Evolutionary conservation across 2,113 vertebrate genomes (phyloP).

Genomic region (Rhynchopsitta pachyrhyncha): DNA sequence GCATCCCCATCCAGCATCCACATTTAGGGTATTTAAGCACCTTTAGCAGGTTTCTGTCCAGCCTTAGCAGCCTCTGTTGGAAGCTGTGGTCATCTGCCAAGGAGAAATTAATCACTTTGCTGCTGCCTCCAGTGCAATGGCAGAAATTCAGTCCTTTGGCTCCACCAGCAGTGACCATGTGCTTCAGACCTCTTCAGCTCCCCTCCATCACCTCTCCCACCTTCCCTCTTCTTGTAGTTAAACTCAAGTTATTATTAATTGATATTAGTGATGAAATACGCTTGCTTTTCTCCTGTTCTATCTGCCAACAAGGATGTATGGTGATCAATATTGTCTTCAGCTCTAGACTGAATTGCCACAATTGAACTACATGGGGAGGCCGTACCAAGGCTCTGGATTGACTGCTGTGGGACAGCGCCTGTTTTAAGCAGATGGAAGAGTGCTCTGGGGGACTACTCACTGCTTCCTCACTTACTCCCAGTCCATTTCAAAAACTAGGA

Average conservation of each 20-base stretch:
- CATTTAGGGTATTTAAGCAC: neutral
- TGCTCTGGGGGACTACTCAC: neutral
- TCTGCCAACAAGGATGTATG: neutral
- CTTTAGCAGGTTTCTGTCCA: slow-evolving; percentile 1
- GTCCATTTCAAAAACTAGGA: neutral
- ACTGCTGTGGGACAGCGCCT: neutral
- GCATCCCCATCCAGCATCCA: neutral
- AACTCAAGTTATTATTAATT: neutral
- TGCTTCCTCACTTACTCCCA: neutral
- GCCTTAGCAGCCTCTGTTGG: neutral
- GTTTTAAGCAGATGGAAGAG: neutral
- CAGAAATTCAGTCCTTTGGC: slow-evolving; percentile 6
- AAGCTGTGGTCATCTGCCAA: slow-evolving; percentile 4
- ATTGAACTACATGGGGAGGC: neutral
- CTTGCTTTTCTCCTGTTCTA: neutral
- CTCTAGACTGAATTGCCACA: neutral
- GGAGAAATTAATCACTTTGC: slow-evolving; percentile 47
- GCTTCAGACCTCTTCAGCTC: neutral
- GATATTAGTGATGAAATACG: neutral
- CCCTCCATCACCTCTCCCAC: neutral
- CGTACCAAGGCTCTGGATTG: neutral
- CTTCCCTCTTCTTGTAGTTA: neutral
- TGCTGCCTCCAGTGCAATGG: neutral
- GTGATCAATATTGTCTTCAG: neutral
- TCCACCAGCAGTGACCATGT: neutral